Evolutionary conservation across 2,888 invertebrate genomes (phyloP).

Genomic region (Caprella mutica): DNA sequence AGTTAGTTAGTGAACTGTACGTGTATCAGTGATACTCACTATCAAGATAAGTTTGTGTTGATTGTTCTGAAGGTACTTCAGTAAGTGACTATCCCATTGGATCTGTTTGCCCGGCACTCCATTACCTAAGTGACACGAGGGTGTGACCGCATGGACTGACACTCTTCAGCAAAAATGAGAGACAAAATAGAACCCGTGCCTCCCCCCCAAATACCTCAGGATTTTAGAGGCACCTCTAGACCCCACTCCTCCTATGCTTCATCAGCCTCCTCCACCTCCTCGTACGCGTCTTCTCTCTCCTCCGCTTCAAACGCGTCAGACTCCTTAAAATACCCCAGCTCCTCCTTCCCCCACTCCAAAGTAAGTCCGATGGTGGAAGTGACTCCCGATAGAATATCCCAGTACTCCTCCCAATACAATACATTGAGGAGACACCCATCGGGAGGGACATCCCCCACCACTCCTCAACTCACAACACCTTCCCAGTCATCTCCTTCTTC

Average conservation of each 20-base stretch:
- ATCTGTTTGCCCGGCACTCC: no score
- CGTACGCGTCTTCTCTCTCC: conserved; percentile 3
- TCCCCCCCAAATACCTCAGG: no score
- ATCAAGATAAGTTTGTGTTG: no score
- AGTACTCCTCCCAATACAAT: background rate
- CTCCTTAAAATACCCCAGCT: background rate
- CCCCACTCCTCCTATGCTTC: conserved; percentile 1
- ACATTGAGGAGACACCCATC: background rate
- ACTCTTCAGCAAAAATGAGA: background rate
- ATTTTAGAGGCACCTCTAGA: background rate
- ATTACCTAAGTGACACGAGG: no score
- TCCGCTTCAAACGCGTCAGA: conserved; percentile 1
- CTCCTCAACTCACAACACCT: background rate
- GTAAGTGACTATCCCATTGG: no score
- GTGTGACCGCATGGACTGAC: no score
- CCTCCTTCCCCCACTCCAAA: conserved; percentile 5
- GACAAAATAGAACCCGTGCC: conserved; percentile 3
- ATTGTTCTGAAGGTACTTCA: no score
- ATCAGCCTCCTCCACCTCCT: conserved; percentile 2
- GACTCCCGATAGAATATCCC: no score
- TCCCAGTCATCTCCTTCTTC: conserved; percentile 1
- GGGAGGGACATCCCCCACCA: background rate
- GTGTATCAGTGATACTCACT: no score
- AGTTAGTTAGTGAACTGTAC: no score
- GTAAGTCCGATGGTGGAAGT: no score